Percentiles rank a stretch among this genome's conserved stretches.
Evolutionary conservation across 2,888 invertebrate genomes (phyloP).

Genomic region (Idaea biselata): DNA sequence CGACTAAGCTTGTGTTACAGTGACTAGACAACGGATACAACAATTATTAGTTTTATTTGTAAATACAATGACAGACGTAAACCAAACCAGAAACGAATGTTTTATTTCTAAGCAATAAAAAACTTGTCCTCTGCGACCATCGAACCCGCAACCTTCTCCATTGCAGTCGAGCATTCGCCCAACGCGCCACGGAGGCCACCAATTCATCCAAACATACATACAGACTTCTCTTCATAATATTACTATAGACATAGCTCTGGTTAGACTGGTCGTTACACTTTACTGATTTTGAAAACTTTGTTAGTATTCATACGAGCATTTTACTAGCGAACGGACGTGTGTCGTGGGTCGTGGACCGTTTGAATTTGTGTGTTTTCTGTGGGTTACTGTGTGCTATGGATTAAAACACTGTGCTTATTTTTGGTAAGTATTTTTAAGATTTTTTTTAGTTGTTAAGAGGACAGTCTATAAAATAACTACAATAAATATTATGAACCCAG

Average conservation of each 20-base stretch:
- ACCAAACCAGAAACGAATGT: no score
- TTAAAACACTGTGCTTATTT: slow-evolving; percentile 3
- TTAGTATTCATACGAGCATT: slow-evolving; percentile 68
- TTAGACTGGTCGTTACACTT: slow-evolving; percentile 40
- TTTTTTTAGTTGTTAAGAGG: no score
- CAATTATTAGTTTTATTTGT: no score
- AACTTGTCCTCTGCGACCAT: no score
- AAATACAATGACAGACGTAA: no score
- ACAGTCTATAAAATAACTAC: no score
- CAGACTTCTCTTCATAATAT: neutral
- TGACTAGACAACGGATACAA: no score
- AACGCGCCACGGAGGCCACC: neutral
- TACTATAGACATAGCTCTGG: slow-evolving; percentile 36
- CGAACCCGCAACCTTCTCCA: no score
- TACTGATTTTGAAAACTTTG: slow-evolving; percentile 67
- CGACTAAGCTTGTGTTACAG: no score
- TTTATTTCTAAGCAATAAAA: no score
- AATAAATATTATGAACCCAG: no score
- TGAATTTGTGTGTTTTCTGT: slow-evolving; percentile 16
- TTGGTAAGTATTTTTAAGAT: slow-evolving; percentile 10
- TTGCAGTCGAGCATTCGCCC: no score
- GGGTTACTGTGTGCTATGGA: slow-evolving; percentile 7
- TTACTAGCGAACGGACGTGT: slow-evolving; percentile 40
- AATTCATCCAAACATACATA: neutral
- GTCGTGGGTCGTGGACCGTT: slow-evolving; percentile 13